phyloP scores from a whole-genome alignment of 2,797 vertebrate genomes.

The Pteropus rufus region DNA sequence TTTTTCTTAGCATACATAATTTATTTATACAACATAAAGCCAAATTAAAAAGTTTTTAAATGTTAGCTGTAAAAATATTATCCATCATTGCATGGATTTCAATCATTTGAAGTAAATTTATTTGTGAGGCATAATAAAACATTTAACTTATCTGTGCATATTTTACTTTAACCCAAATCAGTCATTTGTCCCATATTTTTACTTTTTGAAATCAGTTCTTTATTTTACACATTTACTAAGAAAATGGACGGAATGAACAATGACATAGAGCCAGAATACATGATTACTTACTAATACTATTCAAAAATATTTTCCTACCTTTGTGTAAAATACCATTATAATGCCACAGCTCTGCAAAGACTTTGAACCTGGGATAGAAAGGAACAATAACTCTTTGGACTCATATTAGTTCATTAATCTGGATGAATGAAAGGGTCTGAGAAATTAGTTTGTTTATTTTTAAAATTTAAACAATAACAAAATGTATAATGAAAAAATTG shows the following conservation, averaged over 20 bases:
- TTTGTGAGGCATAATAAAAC: not conserved
- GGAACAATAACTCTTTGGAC: not conserved
- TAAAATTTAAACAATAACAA: not conserved
- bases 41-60: not conserved
- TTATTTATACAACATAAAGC: not conserved
- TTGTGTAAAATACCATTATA: not conserved
- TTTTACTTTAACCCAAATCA: not conserved
- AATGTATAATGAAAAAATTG: not conserved
- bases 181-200: not conserved
- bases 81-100: not conserved
- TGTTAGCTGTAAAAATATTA: not conserved
- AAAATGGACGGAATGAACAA: not conserved
- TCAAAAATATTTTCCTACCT: not conserved
- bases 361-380: not conserved
- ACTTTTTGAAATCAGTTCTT: not conserved
- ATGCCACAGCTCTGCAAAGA: not conserved
- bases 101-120: not conserved
- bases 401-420: not conserved
- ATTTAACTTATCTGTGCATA: not conserved
- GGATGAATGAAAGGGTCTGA: not conserved
- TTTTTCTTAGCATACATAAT: not conserved
- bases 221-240: not conserved
- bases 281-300: not conserved
- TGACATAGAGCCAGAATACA: not conserved
- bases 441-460: not conserved